Conservation (phyloP, 2,888 invertebrate species). For the Drosophila ochracea region DNA sequence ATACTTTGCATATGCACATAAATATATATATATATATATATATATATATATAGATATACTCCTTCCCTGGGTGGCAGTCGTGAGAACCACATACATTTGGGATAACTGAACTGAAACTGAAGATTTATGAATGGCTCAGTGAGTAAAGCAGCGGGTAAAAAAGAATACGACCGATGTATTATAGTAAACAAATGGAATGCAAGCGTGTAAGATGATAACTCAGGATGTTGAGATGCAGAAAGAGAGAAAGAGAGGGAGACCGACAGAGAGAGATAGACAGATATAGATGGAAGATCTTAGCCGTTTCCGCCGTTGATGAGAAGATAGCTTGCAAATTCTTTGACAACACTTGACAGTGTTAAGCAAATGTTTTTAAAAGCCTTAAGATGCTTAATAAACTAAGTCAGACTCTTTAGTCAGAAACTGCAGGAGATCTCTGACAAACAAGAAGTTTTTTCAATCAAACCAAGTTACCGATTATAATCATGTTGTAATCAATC, state of each 20-base stretch:
- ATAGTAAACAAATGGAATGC: constrained; percentile 43
- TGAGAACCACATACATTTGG: constrained; percentile 25
- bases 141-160: constrained; percentile 8
- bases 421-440: not conserved
- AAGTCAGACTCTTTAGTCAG: not conserved
- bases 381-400: not conserved
- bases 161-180: constrained; percentile 9
- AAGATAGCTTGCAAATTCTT: not conserved
- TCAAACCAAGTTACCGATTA: not conserved
- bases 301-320: not conserved
- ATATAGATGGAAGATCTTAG: too few relatives aligned
- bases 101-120: not conserved
- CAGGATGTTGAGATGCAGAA: constrained; percentile 39
- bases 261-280: not conserved
- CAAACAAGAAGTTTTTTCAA: not conserved
- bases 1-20: constrained; percentile 2
- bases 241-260: not conserved
- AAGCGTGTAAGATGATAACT: constrained; percentile 36
- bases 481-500: not conserved
- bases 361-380: not conserved
- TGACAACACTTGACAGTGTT: not conserved
- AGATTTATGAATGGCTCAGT: constrained; percentile 25
- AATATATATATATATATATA: not conserved
- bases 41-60: not conserved
- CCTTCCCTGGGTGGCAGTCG: constrained; percentile 16